Percentiles rank a stretch among this genome's conserved stretches.
Conservation (phyloP, 2,113 vertebrate genomes). For the Muntiacus reevesi region DNA sequence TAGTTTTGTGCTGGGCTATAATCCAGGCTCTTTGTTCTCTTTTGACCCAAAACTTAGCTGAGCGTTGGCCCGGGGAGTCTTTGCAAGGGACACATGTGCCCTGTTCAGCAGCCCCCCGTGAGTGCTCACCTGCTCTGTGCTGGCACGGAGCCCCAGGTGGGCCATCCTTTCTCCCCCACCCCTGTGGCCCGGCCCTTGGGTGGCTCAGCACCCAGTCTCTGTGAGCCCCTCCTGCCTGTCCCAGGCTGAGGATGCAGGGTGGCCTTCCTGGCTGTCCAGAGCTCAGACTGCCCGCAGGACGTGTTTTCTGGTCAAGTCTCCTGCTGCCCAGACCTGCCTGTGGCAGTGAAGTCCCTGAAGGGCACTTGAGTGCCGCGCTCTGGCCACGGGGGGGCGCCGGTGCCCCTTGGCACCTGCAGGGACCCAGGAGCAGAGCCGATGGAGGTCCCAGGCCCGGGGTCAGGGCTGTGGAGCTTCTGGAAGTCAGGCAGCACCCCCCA, state of each 20-base stretch:
- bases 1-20: background rate
- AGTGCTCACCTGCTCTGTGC: background rate
- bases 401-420: too few species aligned
- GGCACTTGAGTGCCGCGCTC: rapidly evolving
- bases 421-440: rapidly evolving
- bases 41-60: background rate
- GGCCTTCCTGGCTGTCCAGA: background rate
- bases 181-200: background rate
- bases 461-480: background rate
- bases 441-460: too few species aligned
- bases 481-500: background rate
- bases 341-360: rapidly evolving
- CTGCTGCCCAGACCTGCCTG: background rate
- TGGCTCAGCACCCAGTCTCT: background rate
- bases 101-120: background rate
- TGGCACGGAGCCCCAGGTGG: background rate
- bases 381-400: background rate
- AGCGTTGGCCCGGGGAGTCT: background rate
- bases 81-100: too few species aligned
- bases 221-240: background rate
- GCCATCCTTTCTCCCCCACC: background rate
- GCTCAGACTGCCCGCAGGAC: too few species aligned
- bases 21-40: background rate
- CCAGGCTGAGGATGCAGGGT: background rate
- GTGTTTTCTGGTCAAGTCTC: background rate